Evolutionary conservation across 2,888 invertebrate species (phyloP).

Genomic region (Agapostemon virescens): DNA sequence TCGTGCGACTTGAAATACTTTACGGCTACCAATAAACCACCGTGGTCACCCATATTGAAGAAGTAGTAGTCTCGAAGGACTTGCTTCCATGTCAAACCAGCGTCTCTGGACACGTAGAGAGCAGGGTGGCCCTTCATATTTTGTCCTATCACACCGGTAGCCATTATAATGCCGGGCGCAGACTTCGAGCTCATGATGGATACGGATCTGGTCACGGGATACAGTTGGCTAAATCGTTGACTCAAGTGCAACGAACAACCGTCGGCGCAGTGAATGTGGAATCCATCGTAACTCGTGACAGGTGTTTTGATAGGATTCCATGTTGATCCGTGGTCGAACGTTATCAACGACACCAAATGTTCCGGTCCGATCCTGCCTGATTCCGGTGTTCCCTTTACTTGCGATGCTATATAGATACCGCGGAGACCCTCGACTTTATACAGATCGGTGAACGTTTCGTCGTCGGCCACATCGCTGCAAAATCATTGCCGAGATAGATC

Average conservation of each 20-base stretch:
- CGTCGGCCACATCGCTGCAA: slow-evolving; percentile 87
- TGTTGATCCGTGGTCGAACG: slow-evolving; percentile 92
- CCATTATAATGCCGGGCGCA: slow-evolving; percentile 93
- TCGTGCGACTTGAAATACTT: slow-evolving; percentile 89
- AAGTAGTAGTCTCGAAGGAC: slow-evolving; percentile 90
- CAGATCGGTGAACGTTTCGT: slow-evolving; percentile 92
- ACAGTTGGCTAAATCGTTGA: slow-evolving; percentile 91
- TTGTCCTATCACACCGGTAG: slow-evolving; percentile 90
- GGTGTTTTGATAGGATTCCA: slow-evolving; percentile 91
- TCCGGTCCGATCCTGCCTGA: slow-evolving; percentile 85
- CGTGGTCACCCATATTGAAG: slow-evolving; percentile 95
- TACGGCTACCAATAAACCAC: slow-evolving; percentile 92
- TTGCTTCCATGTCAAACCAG: slow-evolving; percentile 91
- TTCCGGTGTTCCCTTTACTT: slow-evolving; percentile 83
- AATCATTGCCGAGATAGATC: too few relatives aligned
- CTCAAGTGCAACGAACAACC: slow-evolving; percentile 93
- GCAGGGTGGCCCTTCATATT: slow-evolving; percentile 90
- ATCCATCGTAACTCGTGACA: slow-evolving; percentile 85
- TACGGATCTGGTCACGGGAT: slow-evolving; percentile 89
- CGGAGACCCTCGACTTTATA: slow-evolving; percentile 93
- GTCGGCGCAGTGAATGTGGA: slow-evolving; percentile 85
- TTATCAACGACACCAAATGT: slow-evolving; percentile 89
- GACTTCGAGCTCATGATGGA: slow-evolving; percentile 93
- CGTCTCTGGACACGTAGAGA: slow-evolving; percentile 90
- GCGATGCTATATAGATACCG: slow-evolving; percentile 94